Percentiles rank a stretch among this genome's conserved stretches.
These are phyloP conservation scores for Zoanthus sociatus DNA, from an alignment of 92 coral and sea anemone genomes.

Conservation along the genomic window DNA sequence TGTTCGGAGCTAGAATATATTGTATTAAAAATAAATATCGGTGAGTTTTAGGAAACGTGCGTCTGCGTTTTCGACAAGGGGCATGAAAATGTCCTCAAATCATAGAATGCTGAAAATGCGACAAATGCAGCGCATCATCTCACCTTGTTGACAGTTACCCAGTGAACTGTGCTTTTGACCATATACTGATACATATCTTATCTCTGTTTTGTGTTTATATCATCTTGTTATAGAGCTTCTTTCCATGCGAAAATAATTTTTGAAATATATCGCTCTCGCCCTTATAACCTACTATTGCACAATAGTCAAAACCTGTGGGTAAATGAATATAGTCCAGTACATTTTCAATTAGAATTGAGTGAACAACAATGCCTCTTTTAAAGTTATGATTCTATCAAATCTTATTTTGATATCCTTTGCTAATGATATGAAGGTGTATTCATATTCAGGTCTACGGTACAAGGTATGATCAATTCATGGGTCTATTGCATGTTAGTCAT, in stretches of 20 bases:
- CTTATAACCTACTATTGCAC: neutral
- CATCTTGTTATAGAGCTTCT: neutral
- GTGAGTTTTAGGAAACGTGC: no score
- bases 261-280: constrained; percentile 1
- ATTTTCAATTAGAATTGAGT: neutral
- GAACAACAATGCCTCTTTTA: neutral
- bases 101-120: neutral
- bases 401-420: neutral
- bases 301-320: neutral
- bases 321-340: neutral
- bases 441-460: neutral
- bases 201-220: neutral
- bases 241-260: neutral
- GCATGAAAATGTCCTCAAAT: constrained; percentile 4
- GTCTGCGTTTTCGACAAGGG: no score
- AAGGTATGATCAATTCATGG: constrained; percentile 4
- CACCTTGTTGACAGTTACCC: constrained; percentile 1
- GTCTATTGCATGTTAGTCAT: constrained; percentile 3
- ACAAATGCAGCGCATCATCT: neutral
- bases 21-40: no score
- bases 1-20: no score
- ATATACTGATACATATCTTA: neutral
- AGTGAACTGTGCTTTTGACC: constrained; percentile 1
- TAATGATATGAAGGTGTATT: neutral
- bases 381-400: neutral